A percentile compares a stretch with the other conserved stretches of the same genome.
Conservation (phyloP, 2,113 vertebrate genomes). For the Nothoprocta perdicaria region DNA sequence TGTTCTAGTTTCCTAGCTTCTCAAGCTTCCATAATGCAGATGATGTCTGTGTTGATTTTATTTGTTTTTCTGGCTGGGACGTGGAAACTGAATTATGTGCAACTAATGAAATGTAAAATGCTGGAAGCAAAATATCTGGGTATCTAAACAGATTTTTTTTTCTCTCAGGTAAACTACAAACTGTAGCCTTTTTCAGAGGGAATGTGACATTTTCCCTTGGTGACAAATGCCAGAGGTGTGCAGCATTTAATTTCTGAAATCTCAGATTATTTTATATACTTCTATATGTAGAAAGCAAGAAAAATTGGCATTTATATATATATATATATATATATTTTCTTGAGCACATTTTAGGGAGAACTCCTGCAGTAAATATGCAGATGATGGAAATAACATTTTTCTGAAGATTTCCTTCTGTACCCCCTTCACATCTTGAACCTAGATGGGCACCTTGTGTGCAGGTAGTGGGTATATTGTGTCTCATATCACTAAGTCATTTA, state of each 20-base stretch:
- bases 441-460: rapidly evolving
- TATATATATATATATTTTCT: background rate
- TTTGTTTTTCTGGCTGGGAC: background rate
- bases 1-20: background rate
- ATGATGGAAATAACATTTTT: background rate
- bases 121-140: background rate
- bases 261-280: background rate
- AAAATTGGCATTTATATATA: background rate
- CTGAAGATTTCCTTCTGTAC: background rate
- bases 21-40: background rate
- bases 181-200: background rate
- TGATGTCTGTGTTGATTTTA: background rate
- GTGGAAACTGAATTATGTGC: background rate
- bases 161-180: background rate
- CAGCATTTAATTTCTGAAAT: background rate
- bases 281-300: background rate
- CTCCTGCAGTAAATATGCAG: background rate
- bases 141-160: background rate
- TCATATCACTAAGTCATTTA: background rate
- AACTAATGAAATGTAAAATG: background rate
- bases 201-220: background rate
- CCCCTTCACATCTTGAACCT: rapidly evolving
- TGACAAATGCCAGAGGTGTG: background rate
- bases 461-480: background rate
- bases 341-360: background rate